phyloP scores from a whole-genome alignment of 2,888 invertebrate species.

The Leptura quadrifasciata region DNA sequence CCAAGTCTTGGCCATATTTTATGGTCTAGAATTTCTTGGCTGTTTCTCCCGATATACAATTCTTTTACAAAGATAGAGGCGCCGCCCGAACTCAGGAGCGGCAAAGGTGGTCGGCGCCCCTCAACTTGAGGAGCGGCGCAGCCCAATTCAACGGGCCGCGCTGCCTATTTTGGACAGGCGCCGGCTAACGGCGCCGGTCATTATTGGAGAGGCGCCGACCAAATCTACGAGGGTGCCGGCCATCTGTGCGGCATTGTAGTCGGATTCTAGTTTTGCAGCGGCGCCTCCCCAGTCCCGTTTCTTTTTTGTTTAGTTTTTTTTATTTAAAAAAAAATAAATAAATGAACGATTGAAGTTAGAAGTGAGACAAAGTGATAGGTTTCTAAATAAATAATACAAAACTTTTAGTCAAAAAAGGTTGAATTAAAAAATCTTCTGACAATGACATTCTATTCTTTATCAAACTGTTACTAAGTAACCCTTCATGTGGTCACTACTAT shows the following conservation, averaged over 20 bases:
- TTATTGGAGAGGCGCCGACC: too few relatives aligned
- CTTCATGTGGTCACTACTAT: too few relatives aligned
- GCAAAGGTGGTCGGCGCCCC: background rate
- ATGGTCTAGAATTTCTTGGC: too few relatives aligned
- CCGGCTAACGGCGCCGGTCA: background rate
- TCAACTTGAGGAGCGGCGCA: background rate
- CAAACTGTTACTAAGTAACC: too few relatives aligned
- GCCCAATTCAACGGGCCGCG: background rate
- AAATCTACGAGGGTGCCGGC: background rate
- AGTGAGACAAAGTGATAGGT: background rate
- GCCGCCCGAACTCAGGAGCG: background rate
- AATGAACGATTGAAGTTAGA: background rate
- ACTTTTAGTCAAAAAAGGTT: too few relatives aligned
- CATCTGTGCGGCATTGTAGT: background rate
- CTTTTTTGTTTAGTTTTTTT: background rate
- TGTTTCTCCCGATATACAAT: too few relatives aligned
- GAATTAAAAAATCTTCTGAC: too few relatives aligned
- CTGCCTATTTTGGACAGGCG: background rate
- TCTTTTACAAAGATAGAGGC: background rate
- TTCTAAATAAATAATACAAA: too few relatives aligned
- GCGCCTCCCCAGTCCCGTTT: background rate
- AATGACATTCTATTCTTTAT: too few relatives aligned
- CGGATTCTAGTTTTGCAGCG: background rate
- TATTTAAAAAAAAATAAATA: too few relatives aligned
- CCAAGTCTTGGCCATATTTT: too few relatives aligned